Evolutionary conservation across 37 sponge, comb jelly and placozoan species (phyloP).

Genomic region (Aplysina aerophoba): DNA sequence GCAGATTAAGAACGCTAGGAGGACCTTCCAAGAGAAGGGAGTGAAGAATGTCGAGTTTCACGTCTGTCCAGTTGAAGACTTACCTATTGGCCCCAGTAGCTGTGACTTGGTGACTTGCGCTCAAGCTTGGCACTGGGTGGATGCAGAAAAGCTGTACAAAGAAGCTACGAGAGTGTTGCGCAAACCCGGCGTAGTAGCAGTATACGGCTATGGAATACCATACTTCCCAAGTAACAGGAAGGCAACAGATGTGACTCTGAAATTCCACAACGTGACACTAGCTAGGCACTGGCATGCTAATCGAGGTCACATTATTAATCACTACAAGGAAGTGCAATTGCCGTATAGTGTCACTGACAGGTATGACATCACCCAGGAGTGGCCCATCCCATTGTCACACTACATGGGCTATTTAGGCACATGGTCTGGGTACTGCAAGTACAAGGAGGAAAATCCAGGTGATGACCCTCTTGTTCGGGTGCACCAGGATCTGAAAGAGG

Average conservation of each 20-base stretch:
- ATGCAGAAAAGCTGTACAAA: conserved; percentile 11
- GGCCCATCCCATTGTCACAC: conserved; percentile 4
- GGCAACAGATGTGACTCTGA: conserved; percentile 20
- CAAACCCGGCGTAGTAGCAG: conserved; percentile 61
- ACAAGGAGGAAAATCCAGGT: conserved; percentile 44
- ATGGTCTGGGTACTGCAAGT: conserved; percentile 68
- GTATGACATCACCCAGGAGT: conserved; percentile 32
- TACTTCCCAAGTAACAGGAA: conserved; percentile 18
- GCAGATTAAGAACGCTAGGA: conserved; percentile 59
- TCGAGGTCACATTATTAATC: conserved; percentile 55
- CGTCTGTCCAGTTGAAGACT: conserved; percentile 43
- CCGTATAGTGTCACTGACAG: conserved; percentile 54
- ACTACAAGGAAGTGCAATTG: conserved; percentile 20
- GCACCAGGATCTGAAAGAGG: conserved; percentile 14
- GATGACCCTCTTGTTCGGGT: conserved; percentile 43
- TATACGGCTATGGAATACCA: conserved; percentile 78
- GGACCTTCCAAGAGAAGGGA: neutral
- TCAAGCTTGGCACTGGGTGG: conserved; percentile 83
- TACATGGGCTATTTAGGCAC: conserved; percentile 62
- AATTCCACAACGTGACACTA: conserved; percentile 50
- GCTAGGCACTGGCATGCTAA: conserved; percentile 66
- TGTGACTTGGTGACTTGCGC: conserved; percentile 77
- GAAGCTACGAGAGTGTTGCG: conserved; percentile 64
- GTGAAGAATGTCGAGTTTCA: conserved; percentile 48
- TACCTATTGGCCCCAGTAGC: conserved; percentile 22